These are phyloP conservation scores for Phalangium opilio DNA, from an alignment of 2,888 invertebrate species.

Conservation along the genomic window DNA sequence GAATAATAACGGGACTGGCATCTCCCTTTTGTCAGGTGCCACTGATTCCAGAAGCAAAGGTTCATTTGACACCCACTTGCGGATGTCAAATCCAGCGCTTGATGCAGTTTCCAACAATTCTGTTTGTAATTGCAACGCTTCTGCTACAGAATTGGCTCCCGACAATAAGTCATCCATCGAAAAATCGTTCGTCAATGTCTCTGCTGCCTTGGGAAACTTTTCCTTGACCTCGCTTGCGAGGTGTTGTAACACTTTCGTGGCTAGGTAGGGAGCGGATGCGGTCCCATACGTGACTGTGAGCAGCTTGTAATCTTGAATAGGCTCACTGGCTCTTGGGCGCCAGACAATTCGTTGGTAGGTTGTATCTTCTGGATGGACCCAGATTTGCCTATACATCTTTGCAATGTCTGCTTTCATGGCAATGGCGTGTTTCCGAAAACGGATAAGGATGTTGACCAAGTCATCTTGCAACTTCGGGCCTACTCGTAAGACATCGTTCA, in stretches of 20 bases:
- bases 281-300: constrained; percentile 4
- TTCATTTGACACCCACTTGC: too few species aligned
- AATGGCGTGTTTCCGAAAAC: constrained; percentile 22
- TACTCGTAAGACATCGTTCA: constrained; percentile 21
- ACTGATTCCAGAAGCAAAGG: too few species aligned
- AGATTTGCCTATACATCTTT: constrained; percentile 5
- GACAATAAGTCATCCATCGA: constrained; percentile 10
- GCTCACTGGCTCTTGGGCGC: background rate
- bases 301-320: background rate
- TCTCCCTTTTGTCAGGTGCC: too few species aligned
- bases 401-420: constrained; percentile 20
- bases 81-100: too few species aligned
- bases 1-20: too few species aligned
- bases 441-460: constrained; percentile 24
- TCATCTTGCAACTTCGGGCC: constrained; percentile 27
- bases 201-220: constrained; percentile 11
- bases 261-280: background rate
- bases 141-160: background rate
- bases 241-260: background rate
- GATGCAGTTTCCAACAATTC: too few species aligned
- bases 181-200: too few species aligned
- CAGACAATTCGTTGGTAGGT: constrained; percentile 1
- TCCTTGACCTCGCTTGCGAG: constrained; percentile 14
- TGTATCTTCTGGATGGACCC: background rate
- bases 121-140: too few species aligned